Evolutionary conservation across 2,888 invertebrate genomes (phyloP).

Genomic region (Muscina levida): DNA sequence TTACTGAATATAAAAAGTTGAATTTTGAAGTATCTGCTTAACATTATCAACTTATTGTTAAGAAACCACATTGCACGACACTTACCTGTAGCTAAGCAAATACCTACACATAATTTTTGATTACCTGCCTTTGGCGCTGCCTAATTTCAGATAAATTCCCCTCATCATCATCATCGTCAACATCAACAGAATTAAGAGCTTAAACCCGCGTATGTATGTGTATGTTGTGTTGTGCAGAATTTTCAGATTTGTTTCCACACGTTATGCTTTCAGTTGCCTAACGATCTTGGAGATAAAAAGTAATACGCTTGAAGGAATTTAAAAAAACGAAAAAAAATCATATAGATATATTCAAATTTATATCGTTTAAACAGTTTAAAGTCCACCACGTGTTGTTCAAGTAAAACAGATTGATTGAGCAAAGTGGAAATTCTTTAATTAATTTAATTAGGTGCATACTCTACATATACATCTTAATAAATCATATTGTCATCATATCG

Average conservation of each 20-base stretch:
- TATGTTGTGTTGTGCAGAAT: slow-evolving; percentile 34
- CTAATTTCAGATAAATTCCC: slow-evolving; percentile 19
- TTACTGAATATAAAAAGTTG: no score
- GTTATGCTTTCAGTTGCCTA: slow-evolving; percentile 39
- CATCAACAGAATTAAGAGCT: no score
- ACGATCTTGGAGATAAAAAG: slow-evolving; percentile 49
- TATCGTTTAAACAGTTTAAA: slow-evolving; percentile 4
- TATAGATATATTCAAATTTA: background rate
- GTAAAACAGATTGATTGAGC: background rate
- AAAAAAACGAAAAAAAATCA: background rate
- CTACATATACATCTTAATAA: no score
- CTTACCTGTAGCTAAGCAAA: background rate
- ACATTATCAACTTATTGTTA: no score
- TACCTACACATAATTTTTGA: slow-evolving; percentile 1
- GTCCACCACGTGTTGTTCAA: background rate
- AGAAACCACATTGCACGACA: background rate
- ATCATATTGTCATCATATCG: no score
- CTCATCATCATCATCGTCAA: slow-evolving; percentile 12
- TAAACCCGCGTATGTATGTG: no score
- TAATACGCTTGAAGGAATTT: slow-evolving; percentile 16
- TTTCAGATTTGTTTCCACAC: slow-evolving; percentile 6
- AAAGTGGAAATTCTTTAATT: background rate
- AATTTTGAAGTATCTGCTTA: no score
- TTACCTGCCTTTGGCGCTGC: slow-evolving; percentile 9
- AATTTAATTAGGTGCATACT: no score